Conservation (phyloP, 2,888 invertebrate genomes). For the Autographa gamma region DNA sequence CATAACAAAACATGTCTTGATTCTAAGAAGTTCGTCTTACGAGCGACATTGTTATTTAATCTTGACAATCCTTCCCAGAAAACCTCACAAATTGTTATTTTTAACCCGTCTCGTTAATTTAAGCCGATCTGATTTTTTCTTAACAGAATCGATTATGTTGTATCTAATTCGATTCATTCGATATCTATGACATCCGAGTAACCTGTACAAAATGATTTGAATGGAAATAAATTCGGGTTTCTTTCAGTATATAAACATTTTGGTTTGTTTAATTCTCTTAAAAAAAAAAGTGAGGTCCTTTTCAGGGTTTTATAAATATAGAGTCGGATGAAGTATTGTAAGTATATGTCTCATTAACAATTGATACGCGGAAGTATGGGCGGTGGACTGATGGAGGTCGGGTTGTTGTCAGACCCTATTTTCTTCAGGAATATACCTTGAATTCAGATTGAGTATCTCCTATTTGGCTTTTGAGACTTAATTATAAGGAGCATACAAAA, state of each 20-base stretch:
- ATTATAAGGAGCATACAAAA: not conserved
- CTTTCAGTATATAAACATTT: slow-evolving; percentile 24
- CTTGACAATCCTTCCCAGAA: not conserved
- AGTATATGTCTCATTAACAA: slow-evolving; percentile 11
- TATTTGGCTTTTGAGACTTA: not conserved
- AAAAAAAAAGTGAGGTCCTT: slow-evolving; percentile 14
- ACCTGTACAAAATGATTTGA: slow-evolving; percentile 28
- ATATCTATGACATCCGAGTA: slow-evolving; percentile 4
- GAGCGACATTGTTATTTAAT: not conserved
- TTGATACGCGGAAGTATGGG: slow-evolving; percentile 12
- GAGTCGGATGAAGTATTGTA: slow-evolving; percentile 8
- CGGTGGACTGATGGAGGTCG: not conserved
- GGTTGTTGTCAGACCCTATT: not conserved
- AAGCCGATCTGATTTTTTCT: not conserved
- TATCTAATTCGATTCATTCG: slow-evolving; percentile 15
- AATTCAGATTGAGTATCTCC: not conserved
- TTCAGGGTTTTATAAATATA: slow-evolving; percentile 23
- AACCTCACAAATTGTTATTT: not conserved
- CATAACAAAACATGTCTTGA: not conserved
- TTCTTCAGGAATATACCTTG: not conserved
- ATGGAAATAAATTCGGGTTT: slow-evolving; percentile 37
- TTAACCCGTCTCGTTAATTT: not conserved
- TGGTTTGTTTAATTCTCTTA: slow-evolving; percentile 37
- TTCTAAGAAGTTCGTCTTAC: not conserved
- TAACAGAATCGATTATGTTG: slow-evolving; percentile 12